Evolutionary conservation across 1,140 invertebrate species (phyloP), one percentile per base, ranked within the genome.

Genomic region (Ips nitidus): DNA sequence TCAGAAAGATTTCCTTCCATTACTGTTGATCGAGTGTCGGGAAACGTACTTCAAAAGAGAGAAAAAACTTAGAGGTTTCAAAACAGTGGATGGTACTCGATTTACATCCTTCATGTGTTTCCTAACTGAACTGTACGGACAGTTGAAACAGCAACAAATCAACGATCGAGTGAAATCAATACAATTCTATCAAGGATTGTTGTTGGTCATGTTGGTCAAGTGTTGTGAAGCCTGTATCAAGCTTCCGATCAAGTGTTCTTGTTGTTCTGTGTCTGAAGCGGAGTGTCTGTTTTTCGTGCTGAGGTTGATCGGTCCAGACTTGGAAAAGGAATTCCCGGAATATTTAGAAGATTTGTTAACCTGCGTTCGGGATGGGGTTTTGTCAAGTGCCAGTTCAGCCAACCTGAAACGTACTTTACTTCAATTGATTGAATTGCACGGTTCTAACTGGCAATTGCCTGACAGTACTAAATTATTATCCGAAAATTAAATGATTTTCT

Each of bases 381-480:
- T 95, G 56, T 86, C 90, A 3, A 86, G 86, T 38, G 86, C 86
- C 37, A 85, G 84, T 41, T 82, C 87, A 22, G 84, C 89, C 4
- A 83, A 86, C 52, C 87, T 91, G 47, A 86, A 91, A 69, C 91
- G 92, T 76, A 94, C 92, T 1, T 84, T 95, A 8, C 83, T 95
- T 65, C 93, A 95, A 80, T 83, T 95, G 39, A 94, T 96, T 66
- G 94, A 95, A 78, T 83, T 95, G 55, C 90, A 93, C 77, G 93
- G 93, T 1, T 91, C 91, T 0, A 88, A 91, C 76, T 95, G 94
- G 94, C 91, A 94, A 79, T 84, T 95, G 53, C 90, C 92, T 36
- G 92, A 92, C 94, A 1, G 90, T 95, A 42, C 86, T 94, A 57
- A 95, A 96, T 81, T 95, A 95, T 81, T 94, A 94, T 80, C 91